A percentile compares a stretch with the other conserved stretches of the same genome.
phyloP scores from a whole-genome alignment of 1,140 invertebrate genomes.

The Brachionus manjavacas region DNA sequence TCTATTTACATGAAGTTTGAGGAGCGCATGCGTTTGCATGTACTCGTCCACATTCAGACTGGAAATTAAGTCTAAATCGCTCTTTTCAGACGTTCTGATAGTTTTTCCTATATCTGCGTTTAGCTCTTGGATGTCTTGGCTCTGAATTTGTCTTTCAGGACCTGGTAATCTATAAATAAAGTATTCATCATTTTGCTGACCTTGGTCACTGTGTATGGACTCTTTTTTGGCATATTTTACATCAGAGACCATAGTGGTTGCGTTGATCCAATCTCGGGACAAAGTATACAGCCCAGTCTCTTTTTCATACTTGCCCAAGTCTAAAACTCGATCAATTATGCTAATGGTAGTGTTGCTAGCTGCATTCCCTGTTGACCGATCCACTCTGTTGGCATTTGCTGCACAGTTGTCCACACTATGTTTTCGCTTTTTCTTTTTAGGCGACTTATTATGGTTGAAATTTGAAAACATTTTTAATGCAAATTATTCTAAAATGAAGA shows the following conservation, averaged over 20 bases:
- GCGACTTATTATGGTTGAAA: neutral
- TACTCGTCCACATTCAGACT: slow-evolving; percentile 6
- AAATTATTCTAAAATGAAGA: neutral
- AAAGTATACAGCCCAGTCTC: slow-evolving; percentile 22
- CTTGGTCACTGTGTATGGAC: neutral
- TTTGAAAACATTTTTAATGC: neutral
- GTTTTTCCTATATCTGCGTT: neutral
- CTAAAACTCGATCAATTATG: slow-evolving; percentile 29
- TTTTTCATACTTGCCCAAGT: slow-evolving; percentile 16
- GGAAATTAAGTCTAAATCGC: neutral
- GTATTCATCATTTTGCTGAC: neutral
- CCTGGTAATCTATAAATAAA: neutral
- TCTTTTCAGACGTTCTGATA: neutral
- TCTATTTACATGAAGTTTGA: slow-evolving; percentile 25
- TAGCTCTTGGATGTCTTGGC: neutral
- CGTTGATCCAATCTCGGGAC: slow-evolving; percentile 22
- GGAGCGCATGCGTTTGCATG: slow-evolving; percentile 12
- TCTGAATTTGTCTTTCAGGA: neutral
- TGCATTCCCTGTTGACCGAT: neutral
- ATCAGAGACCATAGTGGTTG: neutral
- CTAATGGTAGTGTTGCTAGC: neutral
- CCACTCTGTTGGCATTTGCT: neutral
- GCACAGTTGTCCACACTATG: neutral
- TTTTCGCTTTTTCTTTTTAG: slow-evolving; percentile 8
- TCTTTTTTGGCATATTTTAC: slow-evolving; percentile 3